Evolutionary conservation across 2,888 invertebrate species (phyloP).

Genomic region (Lordiphosa andalusiaca): DNA sequence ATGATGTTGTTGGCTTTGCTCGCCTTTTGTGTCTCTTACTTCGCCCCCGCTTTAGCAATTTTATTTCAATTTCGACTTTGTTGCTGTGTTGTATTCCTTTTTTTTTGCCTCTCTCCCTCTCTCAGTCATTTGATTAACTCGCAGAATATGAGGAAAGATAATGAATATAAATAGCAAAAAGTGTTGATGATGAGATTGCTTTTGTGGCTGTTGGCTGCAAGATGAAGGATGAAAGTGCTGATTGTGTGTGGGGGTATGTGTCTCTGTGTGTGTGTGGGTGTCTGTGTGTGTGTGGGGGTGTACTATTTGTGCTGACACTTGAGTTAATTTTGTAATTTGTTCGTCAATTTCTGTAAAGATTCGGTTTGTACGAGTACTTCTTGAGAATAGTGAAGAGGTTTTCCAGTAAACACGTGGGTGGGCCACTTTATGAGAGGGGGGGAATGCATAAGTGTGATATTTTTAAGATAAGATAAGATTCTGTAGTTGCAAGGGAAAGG

Average conservation of each 20-base stretch:
- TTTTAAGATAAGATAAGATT: too few species aligned
- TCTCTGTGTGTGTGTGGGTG: slow-evolving; percentile 2
- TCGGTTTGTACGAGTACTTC: too few species aligned
- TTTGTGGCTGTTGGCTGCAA: slow-evolving; percentile 25
- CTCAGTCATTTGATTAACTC: slow-evolving; percentile 39
- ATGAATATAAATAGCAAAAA: slow-evolving; percentile 45
- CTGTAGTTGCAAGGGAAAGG: too few species aligned
- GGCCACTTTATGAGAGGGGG: too few species aligned
- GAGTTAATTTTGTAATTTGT: neutral
- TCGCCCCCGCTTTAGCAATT: slow-evolving; percentile 21
- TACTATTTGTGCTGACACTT: slow-evolving; percentile 21
- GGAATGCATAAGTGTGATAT: too few species aligned
- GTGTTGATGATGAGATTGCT: slow-evolving; percentile 44
- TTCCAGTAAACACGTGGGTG: too few species aligned
- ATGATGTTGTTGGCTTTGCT: slow-evolving; percentile 27
- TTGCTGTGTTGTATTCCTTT: slow-evolving; percentile 19
- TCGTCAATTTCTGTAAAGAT: too few species aligned
- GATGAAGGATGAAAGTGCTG: too few species aligned
- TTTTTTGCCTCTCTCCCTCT: slow-evolving; percentile 16
- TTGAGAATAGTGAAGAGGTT: too few species aligned
- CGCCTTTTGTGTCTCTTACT: neutral
- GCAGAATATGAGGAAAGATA: slow-evolving; percentile 35
- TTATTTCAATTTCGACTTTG: slow-evolving; percentile 44
- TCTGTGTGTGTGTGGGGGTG: neutral
- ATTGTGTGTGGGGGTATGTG: neutral